phyloP scores from a whole-genome alignment of 2,797 vertebrate genomes.

The Anabacerthia variegaticeps region DNA sequence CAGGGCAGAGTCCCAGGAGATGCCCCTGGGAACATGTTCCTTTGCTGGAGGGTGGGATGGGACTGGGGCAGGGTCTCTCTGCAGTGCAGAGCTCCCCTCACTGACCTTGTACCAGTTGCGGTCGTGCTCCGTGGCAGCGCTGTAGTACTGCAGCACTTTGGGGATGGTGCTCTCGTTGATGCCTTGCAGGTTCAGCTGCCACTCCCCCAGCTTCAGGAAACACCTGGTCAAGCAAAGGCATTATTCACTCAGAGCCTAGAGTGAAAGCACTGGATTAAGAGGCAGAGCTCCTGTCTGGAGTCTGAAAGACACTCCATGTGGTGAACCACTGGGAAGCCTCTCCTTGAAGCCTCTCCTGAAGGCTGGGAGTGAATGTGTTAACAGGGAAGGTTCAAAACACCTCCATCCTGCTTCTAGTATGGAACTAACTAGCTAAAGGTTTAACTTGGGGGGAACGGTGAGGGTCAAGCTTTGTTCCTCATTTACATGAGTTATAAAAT shows the following conservation, averaged over 20 bases:
- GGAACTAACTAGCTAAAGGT: not conserved
- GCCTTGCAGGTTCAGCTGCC: constrained; percentile 97
- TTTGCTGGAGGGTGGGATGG: not conserved
- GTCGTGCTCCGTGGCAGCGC: constrained; percentile 95
- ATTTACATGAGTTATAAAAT: not conserved
- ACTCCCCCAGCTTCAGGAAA: constrained; percentile 96
- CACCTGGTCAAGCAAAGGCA: constrained; percentile 81
- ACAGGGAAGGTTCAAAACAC: not conserved
- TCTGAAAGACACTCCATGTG: not conserved
- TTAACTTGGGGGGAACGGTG: not conserved
- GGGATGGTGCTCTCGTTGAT: constrained; percentile 99
- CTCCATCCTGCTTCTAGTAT: not conserved
- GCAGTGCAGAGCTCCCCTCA: not conserved
- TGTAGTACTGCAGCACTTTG: constrained; percentile 96
- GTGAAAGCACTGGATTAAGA: not conserved
- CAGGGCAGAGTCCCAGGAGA: not conserved
- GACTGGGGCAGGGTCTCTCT: too few species aligned
- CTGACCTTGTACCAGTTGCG: constrained; percentile 99
- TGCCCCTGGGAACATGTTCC: not conserved
- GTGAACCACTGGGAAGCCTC: not conserved
- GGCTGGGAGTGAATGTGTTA: not conserved
- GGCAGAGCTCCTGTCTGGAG: not conserved
- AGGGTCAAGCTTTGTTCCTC: not conserved
- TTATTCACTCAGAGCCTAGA: not conserved
- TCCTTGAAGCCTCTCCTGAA: not conserved